These are phyloP conservation scores for Leucoraja erinaceus DNA, from an alignment of 2,113 vertebrate species.

Conservation along the genomic window DNA sequence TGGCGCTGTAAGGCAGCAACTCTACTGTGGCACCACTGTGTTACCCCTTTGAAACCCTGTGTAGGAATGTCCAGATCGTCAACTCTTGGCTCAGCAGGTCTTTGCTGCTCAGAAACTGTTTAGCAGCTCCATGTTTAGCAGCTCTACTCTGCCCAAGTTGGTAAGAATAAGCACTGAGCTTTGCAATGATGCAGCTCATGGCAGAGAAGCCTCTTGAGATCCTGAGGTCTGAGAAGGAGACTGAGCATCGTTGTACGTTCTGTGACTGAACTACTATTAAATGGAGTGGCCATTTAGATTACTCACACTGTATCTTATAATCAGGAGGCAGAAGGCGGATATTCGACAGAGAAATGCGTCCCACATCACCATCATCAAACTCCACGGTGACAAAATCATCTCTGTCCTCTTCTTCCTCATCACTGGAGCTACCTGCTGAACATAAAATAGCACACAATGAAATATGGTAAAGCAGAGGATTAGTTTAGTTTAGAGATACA, in stretches of 20 bases:
- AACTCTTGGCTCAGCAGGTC: too few relatives aligned
- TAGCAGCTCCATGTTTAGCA: neutral
- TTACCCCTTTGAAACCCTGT: too few relatives aligned
- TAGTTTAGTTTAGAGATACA: too few relatives aligned
- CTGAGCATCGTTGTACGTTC: neutral
- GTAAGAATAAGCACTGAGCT: neutral
- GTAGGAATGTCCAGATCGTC: too few relatives aligned
- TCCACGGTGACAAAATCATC: conserved; percentile 79
- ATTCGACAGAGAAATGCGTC: conserved; percentile 80
- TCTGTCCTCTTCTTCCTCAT: conserved; percentile 60
- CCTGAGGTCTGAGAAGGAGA: neutral
- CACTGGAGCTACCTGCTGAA: conserved; percentile 53
- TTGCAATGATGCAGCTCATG: neutral
- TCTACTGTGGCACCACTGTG: too few relatives aligned
- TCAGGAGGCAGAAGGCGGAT: conserved; percentile 86
- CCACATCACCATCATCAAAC: conserved; percentile 89
- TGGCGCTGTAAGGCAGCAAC: too few relatives aligned
- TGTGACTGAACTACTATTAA: neutral
- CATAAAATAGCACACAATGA: neutral
- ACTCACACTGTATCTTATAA: conserved; percentile 88
- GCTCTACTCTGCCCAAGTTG: too few relatives aligned
- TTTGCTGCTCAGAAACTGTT: too few relatives aligned
- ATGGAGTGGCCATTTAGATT: neutral
- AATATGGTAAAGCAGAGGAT: neutral
- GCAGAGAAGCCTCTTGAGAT: neutral